Conservation (phyloP, 2,797 vertebrate species). For the Holocentrus rufus region DNA sequence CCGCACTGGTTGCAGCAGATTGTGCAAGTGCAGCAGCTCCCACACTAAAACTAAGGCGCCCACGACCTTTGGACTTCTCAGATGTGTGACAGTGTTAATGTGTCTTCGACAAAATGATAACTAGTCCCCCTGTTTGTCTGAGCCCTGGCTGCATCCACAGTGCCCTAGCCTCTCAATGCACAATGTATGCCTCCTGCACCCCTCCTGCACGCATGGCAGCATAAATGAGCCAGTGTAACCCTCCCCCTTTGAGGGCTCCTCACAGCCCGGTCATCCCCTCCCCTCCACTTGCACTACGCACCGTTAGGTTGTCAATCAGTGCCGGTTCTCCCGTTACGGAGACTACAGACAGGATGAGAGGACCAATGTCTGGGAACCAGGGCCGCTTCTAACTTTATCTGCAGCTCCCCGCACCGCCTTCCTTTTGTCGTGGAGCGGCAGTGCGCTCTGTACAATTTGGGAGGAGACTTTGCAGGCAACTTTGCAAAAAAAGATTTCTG, state of each 20-base stretch:
- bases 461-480: constrained; percentile 47
- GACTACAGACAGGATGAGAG: constrained; percentile 26
- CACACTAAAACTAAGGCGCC: constrained; percentile 27
- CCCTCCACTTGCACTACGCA: constrained; percentile 45
- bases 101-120: not conserved
- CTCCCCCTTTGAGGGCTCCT: constrained; percentile 53
- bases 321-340: constrained; percentile 65
- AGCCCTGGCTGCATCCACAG: not conserved
- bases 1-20: constrained; percentile 14
- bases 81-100: not conserved
- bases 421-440: constrained; percentile 2
- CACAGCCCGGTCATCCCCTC: constrained; percentile 14
- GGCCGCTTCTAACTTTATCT: constrained; percentile 6
- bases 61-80: constrained; percentile 69
- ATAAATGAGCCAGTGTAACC: not conserved
- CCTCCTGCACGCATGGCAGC: constrained; percentile 47
- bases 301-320: constrained; percentile 51
- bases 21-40: constrained; percentile 25
- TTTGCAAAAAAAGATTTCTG: not conserved
- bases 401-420: not conserved
- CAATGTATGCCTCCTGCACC: not conserved
- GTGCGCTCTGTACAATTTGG: constrained; percentile 23
- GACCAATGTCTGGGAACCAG: not conserved
- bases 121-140: not conserved
- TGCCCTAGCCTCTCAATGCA: not conserved